Base-by-base conservation (phyloP, 2,797 vertebrate genomes). In the Muraenolepis orangiensis region DNA sequence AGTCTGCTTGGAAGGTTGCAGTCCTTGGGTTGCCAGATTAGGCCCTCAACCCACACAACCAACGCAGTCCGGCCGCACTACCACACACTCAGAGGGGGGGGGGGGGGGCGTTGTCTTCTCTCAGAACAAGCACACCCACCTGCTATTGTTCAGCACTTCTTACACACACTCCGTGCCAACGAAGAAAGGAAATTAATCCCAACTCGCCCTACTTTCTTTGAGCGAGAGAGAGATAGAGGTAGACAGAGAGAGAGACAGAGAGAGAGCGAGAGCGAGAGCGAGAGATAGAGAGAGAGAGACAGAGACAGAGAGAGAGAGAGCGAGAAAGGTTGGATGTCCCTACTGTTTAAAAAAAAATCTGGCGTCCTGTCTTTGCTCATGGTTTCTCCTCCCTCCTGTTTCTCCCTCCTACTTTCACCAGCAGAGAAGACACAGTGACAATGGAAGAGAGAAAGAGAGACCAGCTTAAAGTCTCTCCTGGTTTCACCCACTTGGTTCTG, bases 301-400 rank as follows among this genome's bases (percentile, higher is more conserved):
- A 46, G 42, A 18, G 16, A 46, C 18, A n/a, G 84, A 90, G 86
- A 86, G 81, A 29, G 74, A 81, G 14, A 80, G 87, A 85, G 89
- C 89, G 87, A 87, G 80, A 87, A 78, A 89, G 91, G 89, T 91
- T 89, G 91, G 88, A 88, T 89, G 91, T 92, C 88, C 90, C 91
- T 57, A 84, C 86, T 92, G 91, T 89, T 90, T 88, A 89, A 81
- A 88, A 84, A 88, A 84, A 57, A 89, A 87, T 90, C 88, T 92
- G 89, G 83, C 86, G 86, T 84, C 87, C 80, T 57, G 64, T 78
- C 73, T 51, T 78, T 36, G 23, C 78, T 73, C 82, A 83, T 84
- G 80, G 72, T 69, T 82, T 10, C 84, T 75, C 74, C 78, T 78
- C 84, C 72, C 61, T 28, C 26, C n/a, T 20, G 28, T 14, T 23